Evolutionary conservation across 2,888 invertebrate genomes (phyloP), one percentile per base, ranked within the genome.

Genomic region (Brachypalpus laphriformis): DNA sequence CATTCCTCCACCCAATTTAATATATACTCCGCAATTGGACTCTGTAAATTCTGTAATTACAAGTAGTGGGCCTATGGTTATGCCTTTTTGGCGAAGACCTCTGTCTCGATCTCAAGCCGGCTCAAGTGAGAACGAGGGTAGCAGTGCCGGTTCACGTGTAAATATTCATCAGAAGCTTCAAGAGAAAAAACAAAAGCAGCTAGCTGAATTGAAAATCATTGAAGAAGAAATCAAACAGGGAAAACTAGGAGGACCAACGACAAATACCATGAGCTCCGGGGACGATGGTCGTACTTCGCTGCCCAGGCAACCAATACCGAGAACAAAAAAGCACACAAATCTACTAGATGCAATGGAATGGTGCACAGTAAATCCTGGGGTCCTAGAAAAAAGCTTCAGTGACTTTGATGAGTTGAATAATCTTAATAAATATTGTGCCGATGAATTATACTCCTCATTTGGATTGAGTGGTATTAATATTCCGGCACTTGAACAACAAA

Each of bases 171-270:
- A 97, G 88, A 97, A 97, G 90, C 92, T 97, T 0, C 96, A 96
- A 89, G 97, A 97, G 90, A 97, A 97, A 90, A 97, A 97, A 89
- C 96, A 96, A 89, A 97, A 97, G 87, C 97, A 97, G 89, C 92
- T 97, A 28, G 96, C 97, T 0, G 97, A 97, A 90, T 91, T 97
- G 34, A 93, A 96, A 82, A 96, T 95, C 59, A 96, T 96, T 66
- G 97, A 97, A 89, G 97, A 97, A 89, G 97, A 97, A 91, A 97
- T 97, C 68, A 96, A 96, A 88, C 96, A 96, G 88, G 96, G 96
- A 0, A 97, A 97, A 90, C 92, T 96, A 0, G 95, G 93, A 2
- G 93, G 93, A 0, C 93, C 89, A 86, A 91, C 94, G 89, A 93
- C 94, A 72, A 92, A 93, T 0, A 93, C 93, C 0, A 92, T 93